Conservation (phyloP, 2,888 invertebrate genomes). For the Mythimna vitellina region DNA sequence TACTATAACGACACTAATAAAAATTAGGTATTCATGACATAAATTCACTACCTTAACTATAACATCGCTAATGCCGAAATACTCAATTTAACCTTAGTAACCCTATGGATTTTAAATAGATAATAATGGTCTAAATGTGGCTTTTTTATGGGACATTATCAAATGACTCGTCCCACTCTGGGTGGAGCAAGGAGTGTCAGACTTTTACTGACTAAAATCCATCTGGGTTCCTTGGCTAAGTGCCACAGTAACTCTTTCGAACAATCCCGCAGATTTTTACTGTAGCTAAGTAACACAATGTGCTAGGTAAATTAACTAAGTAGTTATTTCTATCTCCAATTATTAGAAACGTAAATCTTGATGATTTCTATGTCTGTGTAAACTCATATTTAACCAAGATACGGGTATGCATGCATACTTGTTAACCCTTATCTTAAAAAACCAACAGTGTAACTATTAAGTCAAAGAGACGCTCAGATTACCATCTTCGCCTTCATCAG, state of each 20-base stretch:
- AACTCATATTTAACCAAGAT: constrained; percentile 21
- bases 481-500: constrained; percentile 5
- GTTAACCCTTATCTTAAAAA: constrained; percentile 24
- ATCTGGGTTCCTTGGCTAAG: too few species aligned
- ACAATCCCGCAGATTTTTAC: neutral
- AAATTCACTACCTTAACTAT: neutral
- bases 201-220: too few species aligned
- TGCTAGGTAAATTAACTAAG: neutral
- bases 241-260: too few species aligned
- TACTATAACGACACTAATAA: neutral
- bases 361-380: neutral
- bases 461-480: constrained; percentile 11
- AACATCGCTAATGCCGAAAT: neutral
- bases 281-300: neutral
- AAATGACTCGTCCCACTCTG: too few species aligned
- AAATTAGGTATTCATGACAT: neutral
- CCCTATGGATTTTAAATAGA: neutral
- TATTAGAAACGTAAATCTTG: neutral
- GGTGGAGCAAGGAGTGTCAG: too few species aligned
- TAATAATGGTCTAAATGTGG: neutral
- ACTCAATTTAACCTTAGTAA: neutral
- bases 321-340: constrained; percentile 9
- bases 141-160: too few species aligned
- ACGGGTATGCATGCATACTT: neutral
- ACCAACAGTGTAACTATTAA: constrained; percentile 10